Percentiles rank a stretch among this genome's conserved stretches.
These are phyloP conservation scores for Phyllotreta striolata DNA, from an alignment of 2,888 invertebrate genomes.

Conservation along the genomic window DNA sequence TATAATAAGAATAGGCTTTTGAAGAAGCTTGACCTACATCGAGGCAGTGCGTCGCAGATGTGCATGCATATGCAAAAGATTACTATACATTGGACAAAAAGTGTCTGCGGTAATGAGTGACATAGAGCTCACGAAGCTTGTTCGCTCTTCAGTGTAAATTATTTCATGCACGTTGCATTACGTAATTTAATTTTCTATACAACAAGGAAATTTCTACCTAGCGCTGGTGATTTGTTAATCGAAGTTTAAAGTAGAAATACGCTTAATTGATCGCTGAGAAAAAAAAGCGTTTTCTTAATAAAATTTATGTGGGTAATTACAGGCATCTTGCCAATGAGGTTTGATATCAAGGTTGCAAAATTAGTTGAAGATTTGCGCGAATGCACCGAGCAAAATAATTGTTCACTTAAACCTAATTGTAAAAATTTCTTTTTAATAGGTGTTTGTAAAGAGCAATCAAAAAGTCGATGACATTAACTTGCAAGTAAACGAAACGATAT, in stretches of 20 bases:
- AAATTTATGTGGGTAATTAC: no score
- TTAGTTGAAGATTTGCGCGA: neutral
- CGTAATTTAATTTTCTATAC: no score
- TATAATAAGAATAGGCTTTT: conserved; percentile 41
- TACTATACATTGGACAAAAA: no score
- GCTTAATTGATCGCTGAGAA: no score
- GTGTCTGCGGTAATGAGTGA: neutral
- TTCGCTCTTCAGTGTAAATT: no score
- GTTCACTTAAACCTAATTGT: conserved; percentile 6
- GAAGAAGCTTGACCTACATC: conserved; percentile 58
- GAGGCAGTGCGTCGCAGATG: conserved; percentile 52
- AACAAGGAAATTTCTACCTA: no score
- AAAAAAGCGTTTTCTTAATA: no score
- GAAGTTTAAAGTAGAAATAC: no score
- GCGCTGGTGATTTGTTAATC: no score
- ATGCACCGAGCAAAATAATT: conserved; percentile 13
- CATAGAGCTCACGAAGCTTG: conserved; percentile 28
- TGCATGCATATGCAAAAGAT: conserved; percentile 48
- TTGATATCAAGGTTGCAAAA: conserved; percentile 1
- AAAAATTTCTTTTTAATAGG: conserved; percentile 11
- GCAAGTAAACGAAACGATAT: neutral
- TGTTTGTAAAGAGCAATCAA: conserved; percentile 7
- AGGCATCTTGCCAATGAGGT: no score
- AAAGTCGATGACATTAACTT: conserved; percentile 7
- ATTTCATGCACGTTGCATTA: no score